Base-by-base conservation (phyloP, 2,888 invertebrate genomes). In the Hemistola chrysoprasaria region DNA sequence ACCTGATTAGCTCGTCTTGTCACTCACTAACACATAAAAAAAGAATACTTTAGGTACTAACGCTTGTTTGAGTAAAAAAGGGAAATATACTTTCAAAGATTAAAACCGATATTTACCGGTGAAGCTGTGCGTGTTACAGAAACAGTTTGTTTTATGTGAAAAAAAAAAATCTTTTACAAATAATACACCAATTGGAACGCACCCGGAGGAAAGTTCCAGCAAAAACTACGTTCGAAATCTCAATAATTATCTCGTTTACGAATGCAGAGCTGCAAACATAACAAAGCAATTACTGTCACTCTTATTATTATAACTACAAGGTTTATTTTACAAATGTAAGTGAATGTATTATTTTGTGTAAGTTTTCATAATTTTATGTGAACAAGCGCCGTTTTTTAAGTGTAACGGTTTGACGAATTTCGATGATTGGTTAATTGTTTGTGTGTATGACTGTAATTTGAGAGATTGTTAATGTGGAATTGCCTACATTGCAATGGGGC, bases 351-450 rank as follows among this genome's bases (percentile, higher is more conserved):
- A 7, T 34, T 55, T 62, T 59, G 55, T 54, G 37, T 35, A 45
- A 36, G 40, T 59, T 53, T 61, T 50, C 41, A 60, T 59, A 68
- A 66, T 63, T 65, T 58, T 59, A 51, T 51, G 53, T 56, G 56
- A 64, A 60, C 57, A 66, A 68, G 78, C 79, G 78, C 75, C 78
- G 66, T 70, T 65, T 80, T 61, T 71, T 71, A 82, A 79, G 80
- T 85, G 82, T 85, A 82, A 67, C 84, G 73, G 73, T 79, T 79
- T 82, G 73, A 74, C 22, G 78, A 79, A 69, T 78, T 66, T 72
- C 62, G 59, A 53, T 78, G 78, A 85, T 83, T 85, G 78, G 75
- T 85, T 85, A 84, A 84, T 85, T 82, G 75, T 80, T 77, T 62
- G 59, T 65, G 58, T 35, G 64, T 69, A 69, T 68, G 65, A 59